Evolutionary conservation across 2,113 vertebrate genomes (phyloP).

Genomic region (Mellivora capensis): DNA sequence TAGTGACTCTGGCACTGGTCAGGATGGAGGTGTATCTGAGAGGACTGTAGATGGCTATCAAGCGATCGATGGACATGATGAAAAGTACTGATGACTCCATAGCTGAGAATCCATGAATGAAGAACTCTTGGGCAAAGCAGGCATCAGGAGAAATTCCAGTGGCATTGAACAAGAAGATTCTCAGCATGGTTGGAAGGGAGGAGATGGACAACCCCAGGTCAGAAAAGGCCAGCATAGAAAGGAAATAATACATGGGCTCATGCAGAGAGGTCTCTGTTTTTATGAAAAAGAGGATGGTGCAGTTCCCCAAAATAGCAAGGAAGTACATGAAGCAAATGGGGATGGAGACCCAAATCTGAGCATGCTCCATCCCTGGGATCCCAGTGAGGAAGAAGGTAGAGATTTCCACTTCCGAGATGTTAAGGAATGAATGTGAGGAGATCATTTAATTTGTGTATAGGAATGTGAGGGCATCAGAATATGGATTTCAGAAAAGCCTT

Average conservation of each 20-base stretch:
- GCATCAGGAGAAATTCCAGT: not conserved
- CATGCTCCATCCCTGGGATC: not conserved
- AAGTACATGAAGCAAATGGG: not conserved
- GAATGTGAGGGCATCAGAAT: not conserved
- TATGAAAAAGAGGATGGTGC: not conserved
- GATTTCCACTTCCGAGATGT: not conserved
- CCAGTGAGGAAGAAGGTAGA: constrained; percentile 21
- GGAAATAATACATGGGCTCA: constrained; percentile 37
- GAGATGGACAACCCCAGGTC: not conserved
- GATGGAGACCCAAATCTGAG: constrained; percentile 18
- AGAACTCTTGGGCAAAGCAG: constrained; percentile 49
- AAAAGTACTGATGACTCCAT: constrained; percentile 24
- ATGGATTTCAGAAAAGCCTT: not conserved
- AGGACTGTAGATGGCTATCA: not conserved
- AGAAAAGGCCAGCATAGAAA: constrained; percentile 18
- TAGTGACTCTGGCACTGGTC: not conserved
- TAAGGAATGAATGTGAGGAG: not conserved
- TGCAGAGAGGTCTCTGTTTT: not conserved
- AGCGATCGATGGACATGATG: not conserved
- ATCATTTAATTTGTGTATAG: not conserved
- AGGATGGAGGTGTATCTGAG: not conserved
- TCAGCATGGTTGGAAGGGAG: not conserved
- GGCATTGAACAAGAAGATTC: constrained; percentile 16
- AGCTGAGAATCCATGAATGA: constrained; percentile 42
- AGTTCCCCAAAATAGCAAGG: not conserved